phyloP scores from a whole-genome alignment of 2,888 invertebrate species.

The Bombyx huttoni region DNA sequence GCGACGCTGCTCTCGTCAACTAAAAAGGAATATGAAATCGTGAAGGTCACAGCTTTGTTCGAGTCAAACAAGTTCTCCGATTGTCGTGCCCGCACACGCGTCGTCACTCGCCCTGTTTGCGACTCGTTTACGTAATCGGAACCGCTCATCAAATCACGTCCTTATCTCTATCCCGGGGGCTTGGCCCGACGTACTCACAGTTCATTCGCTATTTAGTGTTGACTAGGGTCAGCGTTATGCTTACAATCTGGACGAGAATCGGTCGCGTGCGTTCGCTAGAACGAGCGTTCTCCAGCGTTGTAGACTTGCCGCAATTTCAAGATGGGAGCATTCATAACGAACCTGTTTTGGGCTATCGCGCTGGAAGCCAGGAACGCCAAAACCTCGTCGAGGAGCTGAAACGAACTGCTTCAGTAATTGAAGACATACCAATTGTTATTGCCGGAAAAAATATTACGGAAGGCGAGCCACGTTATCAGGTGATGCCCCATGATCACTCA shows the following conservation, averaged over 20 bases:
- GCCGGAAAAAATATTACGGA: slow-evolving; percentile 90
- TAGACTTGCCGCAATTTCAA: slow-evolving; percentile 75
- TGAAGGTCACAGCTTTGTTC: slow-evolving; percentile 36
- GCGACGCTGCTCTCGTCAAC: not conserved
- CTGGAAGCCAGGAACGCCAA: slow-evolving; percentile 85
- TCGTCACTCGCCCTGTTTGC: slow-evolving; percentile 73
- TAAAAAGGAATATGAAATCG: slow-evolving; percentile 28
- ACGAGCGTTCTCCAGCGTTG: slow-evolving; percentile 70
- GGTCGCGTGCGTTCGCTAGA: slow-evolving; percentile 75
- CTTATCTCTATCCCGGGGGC: slow-evolving; percentile 6
- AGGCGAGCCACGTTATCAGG: slow-evolving; percentile 83
- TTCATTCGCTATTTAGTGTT: slow-evolving; percentile 6
- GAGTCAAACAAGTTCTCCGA: slow-evolving; percentile 6
- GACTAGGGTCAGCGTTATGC: slow-evolving; percentile 15
- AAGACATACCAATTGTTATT: slow-evolving; percentile 96
- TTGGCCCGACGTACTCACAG: slow-evolving; percentile 2
- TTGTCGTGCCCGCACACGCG: slow-evolving; percentile 66
- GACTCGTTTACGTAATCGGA: slow-evolving; percentile 20
- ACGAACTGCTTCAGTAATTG: slow-evolving; percentile 74
- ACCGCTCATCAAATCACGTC: slow-evolving; percentile 9
- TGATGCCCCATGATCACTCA: slow-evolving; percentile 91
- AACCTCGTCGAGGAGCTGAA: slow-evolving; percentile 80
- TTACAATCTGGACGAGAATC: slow-evolving; percentile 26
- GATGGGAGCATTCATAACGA: slow-evolving; percentile 84
- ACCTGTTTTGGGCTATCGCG: slow-evolving; percentile 84